Evolutionary conservation across 1,140 invertebrate genomes (phyloP).

Genomic region (Araneus ventricosus): DNA sequence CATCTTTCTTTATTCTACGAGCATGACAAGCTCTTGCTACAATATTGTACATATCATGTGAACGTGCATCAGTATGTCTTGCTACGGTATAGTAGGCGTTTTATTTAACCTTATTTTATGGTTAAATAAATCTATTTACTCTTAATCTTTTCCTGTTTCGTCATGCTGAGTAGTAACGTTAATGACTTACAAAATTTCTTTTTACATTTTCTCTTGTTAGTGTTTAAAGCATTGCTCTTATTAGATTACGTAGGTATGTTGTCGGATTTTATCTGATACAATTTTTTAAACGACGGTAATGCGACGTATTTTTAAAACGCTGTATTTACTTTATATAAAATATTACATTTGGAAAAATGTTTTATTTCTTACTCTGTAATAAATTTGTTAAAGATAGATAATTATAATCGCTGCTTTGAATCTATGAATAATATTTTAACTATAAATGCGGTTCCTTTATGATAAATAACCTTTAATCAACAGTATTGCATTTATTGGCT

Average conservation of each 20-base stretch:
- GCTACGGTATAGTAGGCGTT: slow-evolving; percentile 68
- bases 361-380: no score
- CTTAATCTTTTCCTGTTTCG: neutral
- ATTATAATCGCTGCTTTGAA: no score
- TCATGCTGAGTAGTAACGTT: neutral
- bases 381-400: no score
- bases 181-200: neutral
- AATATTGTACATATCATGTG: slow-evolving; percentile 16
- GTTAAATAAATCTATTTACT: neutral
- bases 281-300: no score
- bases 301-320: no score
- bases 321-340: no score
- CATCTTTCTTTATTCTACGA: neutral
- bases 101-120: neutral
- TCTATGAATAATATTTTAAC: no score
- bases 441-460: no score
- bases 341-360: no score
- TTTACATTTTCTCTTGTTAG: neutral
- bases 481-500: no score
- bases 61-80: slow-evolving; percentile 41
- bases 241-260: neutral
- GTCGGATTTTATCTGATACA: neutral
- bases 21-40: neutral
- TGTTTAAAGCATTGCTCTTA: neutral
- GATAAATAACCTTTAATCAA: no score